Evolutionary conservation across 2,113 vertebrate genomes (phyloP).

Genomic region (Bambusicola thoracicus): DNA sequence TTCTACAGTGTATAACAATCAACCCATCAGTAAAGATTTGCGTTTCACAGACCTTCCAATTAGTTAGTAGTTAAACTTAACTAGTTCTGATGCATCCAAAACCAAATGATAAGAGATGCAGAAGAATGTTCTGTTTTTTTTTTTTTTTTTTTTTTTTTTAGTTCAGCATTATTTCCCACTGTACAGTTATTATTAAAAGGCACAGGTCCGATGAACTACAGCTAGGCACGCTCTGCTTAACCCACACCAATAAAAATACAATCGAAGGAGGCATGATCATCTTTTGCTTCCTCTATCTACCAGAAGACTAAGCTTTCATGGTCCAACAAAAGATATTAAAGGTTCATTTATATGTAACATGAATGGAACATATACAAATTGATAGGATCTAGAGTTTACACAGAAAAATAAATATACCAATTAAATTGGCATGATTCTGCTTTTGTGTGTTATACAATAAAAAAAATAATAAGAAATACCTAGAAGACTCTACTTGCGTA

Average conservation of each 20-base stretch:
- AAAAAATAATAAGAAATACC: background rate
- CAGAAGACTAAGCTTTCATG: background rate
- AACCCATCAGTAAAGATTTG: background rate
- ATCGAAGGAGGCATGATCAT: background rate
- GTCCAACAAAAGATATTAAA: background rate
- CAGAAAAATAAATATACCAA: background rate
- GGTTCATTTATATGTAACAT: background rate
- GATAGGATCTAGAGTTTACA: background rate
- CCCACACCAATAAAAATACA: background rate
- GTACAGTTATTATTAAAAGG: background rate
- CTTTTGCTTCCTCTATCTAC: background rate
- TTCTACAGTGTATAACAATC: background rate
- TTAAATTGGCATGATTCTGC: background rate
- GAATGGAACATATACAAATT: background rate
- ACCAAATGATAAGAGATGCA: background rate
- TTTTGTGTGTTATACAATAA: background rate
- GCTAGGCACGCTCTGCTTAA: background rate
- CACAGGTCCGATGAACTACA: background rate
- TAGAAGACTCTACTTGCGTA: background rate
- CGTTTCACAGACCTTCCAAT: background rate
- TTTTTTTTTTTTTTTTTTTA: background rate
- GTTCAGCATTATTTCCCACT: background rate
- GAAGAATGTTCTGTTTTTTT: background rate
- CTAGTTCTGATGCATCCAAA: background rate
- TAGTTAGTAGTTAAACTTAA: background rate